Base-by-base conservation (phyloP, 2,888 invertebrate species). In the Drosophila imparisetae region DNA sequence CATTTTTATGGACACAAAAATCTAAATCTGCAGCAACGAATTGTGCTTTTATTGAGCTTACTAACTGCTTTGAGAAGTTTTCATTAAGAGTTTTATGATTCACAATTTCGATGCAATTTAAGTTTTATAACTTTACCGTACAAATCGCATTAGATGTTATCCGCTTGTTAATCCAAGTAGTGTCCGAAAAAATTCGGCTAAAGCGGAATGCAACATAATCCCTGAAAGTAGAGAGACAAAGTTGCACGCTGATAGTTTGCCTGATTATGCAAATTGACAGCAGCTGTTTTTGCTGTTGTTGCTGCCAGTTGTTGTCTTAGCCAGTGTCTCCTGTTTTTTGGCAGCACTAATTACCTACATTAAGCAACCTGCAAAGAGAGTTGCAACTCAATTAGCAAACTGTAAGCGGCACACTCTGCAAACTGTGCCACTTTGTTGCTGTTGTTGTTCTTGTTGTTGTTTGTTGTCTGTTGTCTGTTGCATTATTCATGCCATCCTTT, bases 331-430 rank as follows among this genome's bases (percentile, higher is more conserved):
- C 73, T 79, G n/a, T 78, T 55, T 73, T 65, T 65, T 62, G 69
- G 34, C 79, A 66, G 59, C 81, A 75, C 84, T 85, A 85, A 85
- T 85, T 85, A 85, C 84, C 84, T 75, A 84, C 85, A 83, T 85
- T 83, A 85, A 69, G 72, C 73, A 79, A 85, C 79, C 84, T 86
- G 89, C 87, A 86, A 87, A 88, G 86, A 72, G 86, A 74, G 67
- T 80, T 75, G 75, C 75, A 84, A 85, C 85, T 85, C 85, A 89
- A 85, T 85, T 85, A 89, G 87, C 87, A 86, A 81, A 42, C 84
- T 79, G 81, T 71, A 86, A 81, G 74, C 86, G 66, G 76, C 71
- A 83, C 66, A 69, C 70, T 72, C 61, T 59, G 27, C 34, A 34
- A 55, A 60, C 48, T 42, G 40, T 50, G 67, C 67, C 78, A 66